A percentile compares a stretch with the other conserved stretches of the same genome.
phyloP scores from a whole-genome alignment of 2,888 invertebrate genomes.

The Globia sparganii region DNA sequence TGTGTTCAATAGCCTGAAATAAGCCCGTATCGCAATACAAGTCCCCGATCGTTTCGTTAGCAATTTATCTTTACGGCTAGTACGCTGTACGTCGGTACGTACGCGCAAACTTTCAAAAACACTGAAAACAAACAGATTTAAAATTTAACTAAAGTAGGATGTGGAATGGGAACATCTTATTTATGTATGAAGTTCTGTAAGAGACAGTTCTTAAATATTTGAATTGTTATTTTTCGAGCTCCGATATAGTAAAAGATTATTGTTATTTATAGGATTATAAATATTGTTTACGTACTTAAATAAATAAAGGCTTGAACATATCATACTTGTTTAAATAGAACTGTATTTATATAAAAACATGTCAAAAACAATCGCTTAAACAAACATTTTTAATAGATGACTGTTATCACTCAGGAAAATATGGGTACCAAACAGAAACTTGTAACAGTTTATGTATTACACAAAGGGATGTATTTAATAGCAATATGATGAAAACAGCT shows the following conservation, averaged over 20 bases:
- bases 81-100: slow-evolving; percentile 12
- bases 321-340: slow-evolving; percentile 16
- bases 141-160: no score
- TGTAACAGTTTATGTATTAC: slow-evolving; percentile 13
- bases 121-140: slow-evolving; percentile 30
- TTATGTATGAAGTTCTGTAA: slow-evolving; percentile 8
- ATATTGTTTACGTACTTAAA: neutral
- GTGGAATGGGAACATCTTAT: no score
- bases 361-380: slow-evolving; percentile 21
- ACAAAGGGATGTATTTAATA: no score
- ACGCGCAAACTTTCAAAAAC: slow-evolving; percentile 31
- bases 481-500: no score
- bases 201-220: slow-evolving; percentile 1
- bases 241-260: neutral
- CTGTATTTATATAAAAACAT: slow-evolving; percentile 38
- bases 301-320: slow-evolving; percentile 24
- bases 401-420: slow-evolving; percentile 39
- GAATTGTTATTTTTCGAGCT: slow-evolving; percentile 8
- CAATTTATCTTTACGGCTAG: slow-evolving; percentile 41
- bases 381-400: slow-evolving; percentile 40
- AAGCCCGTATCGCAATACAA: slow-evolving; percentile 37
- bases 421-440: slow-evolving; percentile 19
- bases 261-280: neutral
- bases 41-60: slow-evolving; percentile 17
- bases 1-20: slow-evolving; percentile 43